Conservation (phyloP, 2,113 vertebrate genomes). For the Micronycteris hirsuta region DNA sequence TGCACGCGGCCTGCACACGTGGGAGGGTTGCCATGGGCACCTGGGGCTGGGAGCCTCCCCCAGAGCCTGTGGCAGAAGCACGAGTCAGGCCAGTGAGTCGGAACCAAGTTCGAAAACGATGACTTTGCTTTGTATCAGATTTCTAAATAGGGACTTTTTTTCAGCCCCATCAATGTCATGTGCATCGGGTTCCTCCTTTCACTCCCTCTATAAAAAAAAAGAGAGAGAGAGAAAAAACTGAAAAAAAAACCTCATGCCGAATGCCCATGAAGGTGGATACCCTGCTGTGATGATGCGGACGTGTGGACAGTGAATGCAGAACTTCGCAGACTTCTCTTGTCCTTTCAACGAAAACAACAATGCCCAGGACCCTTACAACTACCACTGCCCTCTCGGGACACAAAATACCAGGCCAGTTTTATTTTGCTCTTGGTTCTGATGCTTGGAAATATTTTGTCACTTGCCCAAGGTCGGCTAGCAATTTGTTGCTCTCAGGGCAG, state of each 20-base stretch:
- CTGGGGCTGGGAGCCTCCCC: not conserved
- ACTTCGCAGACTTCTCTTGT: not conserved
- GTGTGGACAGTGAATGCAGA: not conserved
- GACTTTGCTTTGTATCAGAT: constrained; percentile 29
- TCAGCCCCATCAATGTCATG: constrained; percentile 9
- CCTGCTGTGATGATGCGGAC: not conserved
- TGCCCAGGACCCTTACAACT: not conserved
- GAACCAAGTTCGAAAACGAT: constrained; percentile 16
- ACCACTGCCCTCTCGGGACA: not conserved
- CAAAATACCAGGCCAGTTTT: not conserved
- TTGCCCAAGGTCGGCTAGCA: not conserved
- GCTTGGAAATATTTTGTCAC: not conserved
- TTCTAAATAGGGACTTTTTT: constrained; percentile 51
- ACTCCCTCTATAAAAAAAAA: not conserved
- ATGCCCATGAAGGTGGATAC: not conserved
- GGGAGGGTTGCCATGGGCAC: not conserved
- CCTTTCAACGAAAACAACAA: not conserved
- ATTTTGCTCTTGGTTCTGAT: not conserved
- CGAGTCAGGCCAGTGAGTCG: not conserved
- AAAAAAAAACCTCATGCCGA: not conserved
- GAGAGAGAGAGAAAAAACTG: not conserved
- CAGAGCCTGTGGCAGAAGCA: not conserved
- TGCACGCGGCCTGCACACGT: not conserved
- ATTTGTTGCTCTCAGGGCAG: not conserved
- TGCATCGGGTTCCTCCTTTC: constrained; percentile 57